Base-by-base conservation (phyloP, 1,140 invertebrate species). In the Notospermus geniculatus region DNA sequence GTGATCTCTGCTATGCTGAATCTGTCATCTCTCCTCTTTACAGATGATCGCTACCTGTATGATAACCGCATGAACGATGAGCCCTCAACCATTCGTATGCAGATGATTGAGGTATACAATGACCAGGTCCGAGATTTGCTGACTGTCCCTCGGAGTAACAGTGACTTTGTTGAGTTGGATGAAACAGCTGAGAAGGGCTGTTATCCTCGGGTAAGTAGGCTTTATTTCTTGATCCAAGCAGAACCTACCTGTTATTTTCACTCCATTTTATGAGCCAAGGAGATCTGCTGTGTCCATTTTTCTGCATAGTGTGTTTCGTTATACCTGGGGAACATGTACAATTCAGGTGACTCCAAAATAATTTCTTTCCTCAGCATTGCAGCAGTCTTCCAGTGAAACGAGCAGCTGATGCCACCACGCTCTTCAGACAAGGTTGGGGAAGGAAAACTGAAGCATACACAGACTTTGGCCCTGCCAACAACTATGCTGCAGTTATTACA, bases 51-150 rank as follows among this genome's bases (percentile, higher is more conserved):
- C 17, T 69, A 62, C 30, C 66, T 62, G 59, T 64, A 62, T 19
- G 64, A 71, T 43, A 68, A 57, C 0, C 64, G 53, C 41, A 52
- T 62, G 1, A 64, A 60, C 15, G 55, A 63, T 43, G 57, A 64
- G 29, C 60, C 66, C 23, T 62, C 70, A 15, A 45, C 27, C 1
- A 71, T 76, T 0, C 66, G 56, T 7, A 23, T 76, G n/a, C 66
- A 73, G 63, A 71, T 74, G 67, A 63, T 66, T 57, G 72, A 76
- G 41, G 60, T 76, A 9, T 74, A 74, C 55, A 74, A 76, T 59
- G 74, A 76, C 53, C 54, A 69, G 17, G 52, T 76, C 9, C 72
- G 70, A 57, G 72, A 76, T 59, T 54, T 76, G 5, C 50, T 73
- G 39, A 54, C 65, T 27, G 53, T 71, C 19, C 68, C 71, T 11